Evolutionary conservation across 1,140 invertebrate species (phyloP), one percentile per base, ranked within the genome.

Genomic region (Geopemphigus sp.): DNA sequence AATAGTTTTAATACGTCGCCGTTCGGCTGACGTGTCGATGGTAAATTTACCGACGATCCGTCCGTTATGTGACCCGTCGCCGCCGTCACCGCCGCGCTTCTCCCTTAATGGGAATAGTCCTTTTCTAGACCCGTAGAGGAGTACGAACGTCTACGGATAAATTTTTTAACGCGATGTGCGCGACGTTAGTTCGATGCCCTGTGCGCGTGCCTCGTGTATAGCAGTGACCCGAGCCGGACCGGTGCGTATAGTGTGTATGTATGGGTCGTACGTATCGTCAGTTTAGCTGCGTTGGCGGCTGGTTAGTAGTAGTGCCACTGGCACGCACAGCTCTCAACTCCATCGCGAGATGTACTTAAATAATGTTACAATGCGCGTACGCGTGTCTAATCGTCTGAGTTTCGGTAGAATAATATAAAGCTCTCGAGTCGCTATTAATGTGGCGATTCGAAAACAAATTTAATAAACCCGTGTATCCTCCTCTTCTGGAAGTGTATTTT

Each of bases 401-500:
- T n/a, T n/a, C n/a, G n/a, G n/a, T n/a, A n/a, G n/a, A n/a, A n/a
- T n/a, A n/a, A n/a, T n/a, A n/a, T n/a, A n/a, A n/a, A 12, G 39
- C 45, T 50, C 66, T 68, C 10, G 22, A 68, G 22, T 24, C 45
- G 24, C 22, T 66, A 1, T 59, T 68, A 68, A 68, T 68, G 66
- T 68, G 22, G 66, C 66, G n/a, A 68, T 68, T 50, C 45, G 24
- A 61, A 32, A 63, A 68, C 14, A 50, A 68, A 68, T 68, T 68
- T 68, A 68, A 68, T 68, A 68, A 68, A 24, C 45, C 45, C 45
- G 5, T 19, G n/a, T 24, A 50, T 68, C 45, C 22, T 68, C 45
- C 22, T 68, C 66, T 50, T 47, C 45, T 68, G 66, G 66, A 68
- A 68, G 45, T 68, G 66, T 68, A 68, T 68, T 68, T 68, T 22